Conservation (phyloP, 35 echinoderm and acorn worm genomes). For the Patiria miniata region DNA sequence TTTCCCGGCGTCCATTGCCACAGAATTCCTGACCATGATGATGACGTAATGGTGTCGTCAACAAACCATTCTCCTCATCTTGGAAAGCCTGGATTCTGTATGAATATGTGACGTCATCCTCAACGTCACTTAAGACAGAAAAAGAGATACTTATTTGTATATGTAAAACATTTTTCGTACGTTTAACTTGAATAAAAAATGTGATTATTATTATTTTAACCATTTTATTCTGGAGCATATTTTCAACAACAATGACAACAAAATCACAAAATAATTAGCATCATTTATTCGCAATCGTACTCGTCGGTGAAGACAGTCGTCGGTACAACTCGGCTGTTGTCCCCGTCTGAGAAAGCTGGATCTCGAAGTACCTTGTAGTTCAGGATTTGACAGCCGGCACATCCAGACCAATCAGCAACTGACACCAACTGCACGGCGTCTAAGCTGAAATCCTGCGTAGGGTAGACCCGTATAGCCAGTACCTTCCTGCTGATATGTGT, state of each 20-base stretch:
- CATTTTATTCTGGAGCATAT: too few relatives aligned
- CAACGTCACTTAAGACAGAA: conserved; percentile 38
- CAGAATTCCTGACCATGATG: conserved; percentile 71
- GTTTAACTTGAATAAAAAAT: neutral
- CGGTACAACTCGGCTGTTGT: neutral
- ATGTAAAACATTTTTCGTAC: neutral
- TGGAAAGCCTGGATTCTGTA: conserved; percentile 51
- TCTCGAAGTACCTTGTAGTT: conserved; percentile 50
- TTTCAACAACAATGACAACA: too few relatives aligned
- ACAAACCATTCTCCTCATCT: neutral
- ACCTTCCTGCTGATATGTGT: conserved; percentile 24
- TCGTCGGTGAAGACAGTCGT: conserved; percentile 60
- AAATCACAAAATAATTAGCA: too few relatives aligned
- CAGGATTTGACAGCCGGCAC: conserved; percentile 38
- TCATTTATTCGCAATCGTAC: conserved; percentile 19
- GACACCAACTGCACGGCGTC: conserved; percentile 83
- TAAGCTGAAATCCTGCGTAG: conserved; percentile 37
- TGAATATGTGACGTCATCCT: conserved; percentile 55
- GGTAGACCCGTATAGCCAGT: conserved; percentile 43
- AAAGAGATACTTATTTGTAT: neutral
- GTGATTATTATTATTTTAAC: neutral
- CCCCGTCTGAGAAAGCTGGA: conserved; percentile 63
- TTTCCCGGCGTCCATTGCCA: conserved; percentile 77
- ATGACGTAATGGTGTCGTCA: conserved; percentile 42
- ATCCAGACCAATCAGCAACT: neutral